phyloP scores from a whole-genome alignment of 2,888 invertebrate species.

The Drosophila yooni region DNA sequence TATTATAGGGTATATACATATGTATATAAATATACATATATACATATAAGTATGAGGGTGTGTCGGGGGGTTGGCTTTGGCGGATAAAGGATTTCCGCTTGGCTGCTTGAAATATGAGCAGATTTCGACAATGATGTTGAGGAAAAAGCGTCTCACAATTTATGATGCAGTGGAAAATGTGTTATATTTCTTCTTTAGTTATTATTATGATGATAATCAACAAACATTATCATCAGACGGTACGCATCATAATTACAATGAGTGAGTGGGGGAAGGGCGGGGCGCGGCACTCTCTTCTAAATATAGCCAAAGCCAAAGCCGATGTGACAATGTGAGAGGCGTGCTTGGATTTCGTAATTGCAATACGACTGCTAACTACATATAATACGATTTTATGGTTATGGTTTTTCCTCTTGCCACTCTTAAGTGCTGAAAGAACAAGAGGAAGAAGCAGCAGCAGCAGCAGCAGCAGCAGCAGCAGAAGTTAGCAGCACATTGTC shows the following conservation, averaged over 20 bases:
- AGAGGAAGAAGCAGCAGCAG: constrained; percentile 9
- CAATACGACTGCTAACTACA: constrained; percentile 59
- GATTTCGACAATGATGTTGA: constrained; percentile 61
- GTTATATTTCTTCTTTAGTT: constrained; percentile 55
- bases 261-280: not conserved
- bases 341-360: constrained; percentile 77
- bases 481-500: constrained; percentile 21
- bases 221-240: constrained; percentile 41
- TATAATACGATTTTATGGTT: constrained; percentile 66
- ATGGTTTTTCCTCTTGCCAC: constrained; percentile 50
- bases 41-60: constrained; percentile 6
- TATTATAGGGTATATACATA: constrained; percentile 13
- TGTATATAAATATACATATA: constrained; percentile 5
- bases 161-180: constrained; percentile 70
- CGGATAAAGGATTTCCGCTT: constrained; percentile 78
- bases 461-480: not conserved
- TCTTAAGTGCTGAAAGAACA: constrained; percentile 35
- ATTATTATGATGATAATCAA: constrained; percentile 36
- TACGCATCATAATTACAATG: constrained; percentile 56
- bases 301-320: constrained; percentile 47
- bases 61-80: constrained; percentile 6
- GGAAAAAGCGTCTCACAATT: constrained; percentile 56
- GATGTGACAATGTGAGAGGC: constrained; percentile 74
- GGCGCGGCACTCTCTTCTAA: constrained; percentile 14
- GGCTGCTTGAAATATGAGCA: constrained; percentile 79